Percentiles rank a stretch among this genome's conserved stretches.
phyloP scores from a whole-genome alignment of 2,113 vertebrate species.

The Anhinga rufa region DNA sequence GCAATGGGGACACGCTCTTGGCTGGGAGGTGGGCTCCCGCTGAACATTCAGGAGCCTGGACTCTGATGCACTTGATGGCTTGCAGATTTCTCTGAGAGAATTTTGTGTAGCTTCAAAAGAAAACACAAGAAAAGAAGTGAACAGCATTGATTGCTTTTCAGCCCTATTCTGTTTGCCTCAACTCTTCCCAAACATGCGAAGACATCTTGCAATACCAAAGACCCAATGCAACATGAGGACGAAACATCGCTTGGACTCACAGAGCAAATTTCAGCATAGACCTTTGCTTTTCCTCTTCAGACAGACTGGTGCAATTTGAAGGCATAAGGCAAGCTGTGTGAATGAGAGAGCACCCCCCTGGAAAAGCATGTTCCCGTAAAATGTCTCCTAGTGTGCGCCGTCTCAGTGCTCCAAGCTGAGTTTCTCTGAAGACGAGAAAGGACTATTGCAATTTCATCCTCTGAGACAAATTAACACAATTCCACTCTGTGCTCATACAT shows the following conservation, averaged over 20 bases:
- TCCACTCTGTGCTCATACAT: neutral
- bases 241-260: neutral
- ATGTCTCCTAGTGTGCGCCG: neutral
- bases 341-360: neutral
- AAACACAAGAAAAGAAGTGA: neutral
- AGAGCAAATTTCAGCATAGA: neutral
- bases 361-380: neutral
- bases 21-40: neutral
- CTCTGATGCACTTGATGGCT: neutral
- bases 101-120: neutral
- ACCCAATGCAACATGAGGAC: rapidly evolving
- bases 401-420: neutral
- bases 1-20: neutral
- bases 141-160: neutral
- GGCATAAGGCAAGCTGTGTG: neutral
- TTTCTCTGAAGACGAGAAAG: conserved; percentile 20
- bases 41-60: neutral
- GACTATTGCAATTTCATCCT: neutral
- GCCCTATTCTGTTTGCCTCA: neutral
- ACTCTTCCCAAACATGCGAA: neutral
- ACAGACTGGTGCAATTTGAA: neutral
- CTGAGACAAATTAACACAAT: conserved; percentile 47
- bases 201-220: neutral
- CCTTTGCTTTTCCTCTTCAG: neutral
- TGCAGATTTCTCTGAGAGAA: conserved; percentile 7